These are phyloP conservation scores for Nasua narica DNA, from an alignment of 2,797 vertebrate species.

Conservation along the genomic window DNA sequence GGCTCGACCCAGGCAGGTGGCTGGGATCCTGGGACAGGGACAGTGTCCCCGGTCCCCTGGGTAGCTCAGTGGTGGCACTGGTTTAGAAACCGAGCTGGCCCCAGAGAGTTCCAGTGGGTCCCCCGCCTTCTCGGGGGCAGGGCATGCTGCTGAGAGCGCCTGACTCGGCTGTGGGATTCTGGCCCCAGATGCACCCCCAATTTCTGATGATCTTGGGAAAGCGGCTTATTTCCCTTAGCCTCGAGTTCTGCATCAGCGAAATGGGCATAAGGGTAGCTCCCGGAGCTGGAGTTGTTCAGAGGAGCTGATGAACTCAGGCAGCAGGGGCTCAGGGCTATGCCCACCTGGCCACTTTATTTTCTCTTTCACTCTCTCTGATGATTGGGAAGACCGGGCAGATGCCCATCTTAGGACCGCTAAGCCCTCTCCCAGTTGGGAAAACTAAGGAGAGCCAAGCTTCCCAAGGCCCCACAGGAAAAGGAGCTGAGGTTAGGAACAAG, in stretches of 20 bases:
- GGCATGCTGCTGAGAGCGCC: neutral
- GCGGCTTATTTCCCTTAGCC: neutral
- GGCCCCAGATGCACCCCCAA: neutral
- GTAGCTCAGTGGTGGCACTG: neutral
- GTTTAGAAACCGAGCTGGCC: neutral
- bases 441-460: neutral
- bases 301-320: neutral
- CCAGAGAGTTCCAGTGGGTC: neutral
- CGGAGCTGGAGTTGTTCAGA: neutral
- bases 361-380: neutral
- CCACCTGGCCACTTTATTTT: neutral
- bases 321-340: neutral
- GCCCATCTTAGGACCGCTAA: neutral
- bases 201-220: neutral
- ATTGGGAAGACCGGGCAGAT: neutral
- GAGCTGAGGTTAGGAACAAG: neutral
- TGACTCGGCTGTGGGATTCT: neutral
- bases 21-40: neutral
- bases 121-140: neutral
- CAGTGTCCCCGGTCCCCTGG: neutral
- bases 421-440: neutral
- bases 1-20: neutral
- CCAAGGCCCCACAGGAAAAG: neutral
- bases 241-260: neutral
- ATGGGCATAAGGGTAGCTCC: rapidly evolving